Conservation (phyloP, 23 tunicate species). For the Halocynthia roretzi region DNA sequence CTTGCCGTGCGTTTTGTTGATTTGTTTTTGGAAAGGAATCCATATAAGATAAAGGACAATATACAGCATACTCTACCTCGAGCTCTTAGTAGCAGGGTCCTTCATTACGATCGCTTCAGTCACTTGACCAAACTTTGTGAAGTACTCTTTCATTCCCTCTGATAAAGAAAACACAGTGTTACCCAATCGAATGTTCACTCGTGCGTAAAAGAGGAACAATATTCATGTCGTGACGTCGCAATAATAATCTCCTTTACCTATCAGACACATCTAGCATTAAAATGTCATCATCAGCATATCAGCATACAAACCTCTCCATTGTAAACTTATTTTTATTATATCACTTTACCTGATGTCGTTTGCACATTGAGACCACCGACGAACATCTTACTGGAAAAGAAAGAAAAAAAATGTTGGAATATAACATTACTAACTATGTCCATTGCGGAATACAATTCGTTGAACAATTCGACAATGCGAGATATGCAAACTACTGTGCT, state of each 20-base stretch:
- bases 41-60: too few species aligned
- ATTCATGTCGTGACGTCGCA: too few species aligned
- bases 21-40: too few species aligned
- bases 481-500: too few species aligned
- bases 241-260: too few species aligned
- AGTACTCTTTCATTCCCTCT: constrained; percentile 96
- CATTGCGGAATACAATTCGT: too few species aligned
- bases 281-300: background rate
- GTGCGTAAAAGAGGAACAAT: background rate
- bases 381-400: constrained; percentile 81
- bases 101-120: constrained; percentile 89
- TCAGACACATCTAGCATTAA: background rate
- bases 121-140: constrained; percentile 80
- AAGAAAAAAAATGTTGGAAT: background rate
- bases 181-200: background rate
- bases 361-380: constrained; percentile 91
- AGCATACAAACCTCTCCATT: background rate
- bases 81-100: constrained; percentile 75
- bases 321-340: too few species aligned
- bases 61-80: constrained; percentile 27
- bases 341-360: constrained; percentile 77
- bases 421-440: background rate
- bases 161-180: constrained; percentile 16
- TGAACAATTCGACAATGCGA: too few species aligned
- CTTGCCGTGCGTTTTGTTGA: too few species aligned